Conservation (phyloP, 2,888 invertebrate genomes). For the Drosophila mulleri region DNA sequence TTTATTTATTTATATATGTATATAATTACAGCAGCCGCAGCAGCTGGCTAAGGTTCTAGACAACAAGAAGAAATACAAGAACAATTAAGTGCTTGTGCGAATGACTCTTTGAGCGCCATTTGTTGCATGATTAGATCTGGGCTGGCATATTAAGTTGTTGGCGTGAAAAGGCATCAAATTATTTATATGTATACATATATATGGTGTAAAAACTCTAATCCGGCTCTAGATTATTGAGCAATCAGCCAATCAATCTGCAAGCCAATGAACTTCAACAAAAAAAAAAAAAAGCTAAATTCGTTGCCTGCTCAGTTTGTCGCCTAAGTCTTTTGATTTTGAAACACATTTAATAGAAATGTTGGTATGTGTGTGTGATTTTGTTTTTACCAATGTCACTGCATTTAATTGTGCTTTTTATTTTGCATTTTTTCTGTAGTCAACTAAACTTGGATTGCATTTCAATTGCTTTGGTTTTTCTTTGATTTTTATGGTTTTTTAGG, state of each 20-base stretch:
- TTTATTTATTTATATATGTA: slow-evolving; percentile 27
- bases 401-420: slow-evolving; percentile 67
- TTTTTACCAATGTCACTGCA: slow-evolving; percentile 71
- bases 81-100: slow-evolving; percentile 70
- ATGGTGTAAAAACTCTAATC: slow-evolving; percentile 43
- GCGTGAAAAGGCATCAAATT: slow-evolving; percentile 52
- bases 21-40: slow-evolving; percentile 58
- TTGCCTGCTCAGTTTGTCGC: slow-evolving; percentile 34
- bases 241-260: slow-evolving; percentile 76
- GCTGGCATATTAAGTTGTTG: slow-evolving; percentile 51
- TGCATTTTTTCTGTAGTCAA: slow-evolving; percentile 61
- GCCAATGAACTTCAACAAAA: slow-evolving; percentile 70
- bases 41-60: slow-evolving; percentile 22
- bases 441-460: slow-evolving; percentile 68
- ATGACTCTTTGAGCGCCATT: slow-evolving; percentile 59
- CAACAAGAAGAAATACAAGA: slow-evolving; percentile 5
- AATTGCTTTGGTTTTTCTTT: slow-evolving; percentile 71
- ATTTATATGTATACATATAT: slow-evolving; percentile 1
- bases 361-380: neutral
- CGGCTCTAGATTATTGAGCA: slow-evolving; percentile 73
- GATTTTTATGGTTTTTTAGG: slow-evolving; percentile 30
- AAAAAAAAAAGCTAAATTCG: neutral
- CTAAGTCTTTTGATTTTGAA: slow-evolving; percentile 34
- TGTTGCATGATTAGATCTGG: slow-evolving; percentile 67
- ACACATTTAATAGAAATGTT: slow-evolving; percentile 30